A percentile compares a stretch with the other conserved stretches of the same genome.
These are phyloP conservation scores for Tetanocera ferruginea DNA, from an alignment of 2,888 invertebrate species.

Conservation along the genomic window DNA sequence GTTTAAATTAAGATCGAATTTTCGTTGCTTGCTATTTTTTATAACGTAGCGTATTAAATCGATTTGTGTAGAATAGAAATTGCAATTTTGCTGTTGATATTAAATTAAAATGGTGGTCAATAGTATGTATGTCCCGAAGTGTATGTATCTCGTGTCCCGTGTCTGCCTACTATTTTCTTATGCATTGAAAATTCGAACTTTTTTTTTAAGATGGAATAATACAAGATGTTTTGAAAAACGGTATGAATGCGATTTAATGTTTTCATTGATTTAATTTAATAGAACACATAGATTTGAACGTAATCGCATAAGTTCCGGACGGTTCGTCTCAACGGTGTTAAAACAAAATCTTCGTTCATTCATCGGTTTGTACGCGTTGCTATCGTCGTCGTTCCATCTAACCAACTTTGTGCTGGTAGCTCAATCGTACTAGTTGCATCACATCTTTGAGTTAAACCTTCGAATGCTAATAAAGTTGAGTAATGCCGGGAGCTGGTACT, in stretches of 20 bases:
- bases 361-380: constrained; percentile 30
- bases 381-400: constrained; percentile 52
- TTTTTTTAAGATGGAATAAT: neutral
- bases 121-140: neutral
- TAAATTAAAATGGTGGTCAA: neutral
- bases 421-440: constrained; percentile 44
- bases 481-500: constrained; percentile 92
- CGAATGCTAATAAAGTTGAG: constrained; percentile 39
- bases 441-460: constrained; percentile 13
- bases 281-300: constrained; percentile 21
- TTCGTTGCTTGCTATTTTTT: neutral
- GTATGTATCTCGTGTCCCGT: neutral
- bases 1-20: constrained; percentile 21
- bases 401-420: neutral
- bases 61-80: neutral
- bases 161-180: neutral
- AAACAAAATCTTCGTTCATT: neutral
- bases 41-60: neutral
- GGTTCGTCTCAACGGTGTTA: constrained; percentile 24
- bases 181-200: constrained; percentile 31
- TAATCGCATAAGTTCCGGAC: constrained; percentile 16
- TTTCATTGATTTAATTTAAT: constrained; percentile 35
- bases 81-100: neutral
- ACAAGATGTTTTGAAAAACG: neutral
- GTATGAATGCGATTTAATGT: constrained; percentile 25